These are phyloP conservation scores for Festucalex cinctus DNA, from an alignment of 2,113 vertebrate genomes.

Conservation along the genomic window DNA sequence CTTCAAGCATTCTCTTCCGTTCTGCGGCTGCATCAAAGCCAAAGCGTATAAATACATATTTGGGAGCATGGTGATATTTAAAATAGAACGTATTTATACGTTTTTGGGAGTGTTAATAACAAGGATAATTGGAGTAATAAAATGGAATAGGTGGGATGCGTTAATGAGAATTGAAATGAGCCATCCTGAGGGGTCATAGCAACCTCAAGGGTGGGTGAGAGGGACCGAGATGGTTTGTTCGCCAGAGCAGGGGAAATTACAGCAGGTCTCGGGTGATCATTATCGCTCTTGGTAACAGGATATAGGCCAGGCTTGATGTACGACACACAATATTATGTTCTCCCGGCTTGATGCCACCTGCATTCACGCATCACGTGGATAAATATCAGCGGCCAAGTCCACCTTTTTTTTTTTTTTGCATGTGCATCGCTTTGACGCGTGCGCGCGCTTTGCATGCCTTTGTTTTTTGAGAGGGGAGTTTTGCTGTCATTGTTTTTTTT, in stretches of 20 bases:
- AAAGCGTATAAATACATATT: no score
- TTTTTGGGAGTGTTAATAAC: no score
- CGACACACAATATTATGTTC: conserved; percentile 57
- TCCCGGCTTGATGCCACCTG: conserved; percentile 47
- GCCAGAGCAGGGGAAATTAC: conserved; percentile 65
- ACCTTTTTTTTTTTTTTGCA: conserved; percentile 33
- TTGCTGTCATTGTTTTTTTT: conserved; percentile 23
- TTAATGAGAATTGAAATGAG: conserved; percentile 66
- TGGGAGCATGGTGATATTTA: no score
- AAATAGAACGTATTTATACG: no score
- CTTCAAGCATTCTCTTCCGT: no score
- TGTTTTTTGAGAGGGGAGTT: conserved; percentile 20
- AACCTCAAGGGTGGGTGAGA: conserved; percentile 37
- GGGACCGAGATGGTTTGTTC: background rate
- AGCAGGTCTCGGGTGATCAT: conserved; percentile 57
- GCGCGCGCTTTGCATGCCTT: conserved; percentile 39
- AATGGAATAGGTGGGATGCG: conserved; percentile 54
- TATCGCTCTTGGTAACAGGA: conserved; percentile 65
- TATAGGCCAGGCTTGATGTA: conserved; percentile 65
- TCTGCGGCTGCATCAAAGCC: no score
- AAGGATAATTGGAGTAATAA: conserved; percentile 67
- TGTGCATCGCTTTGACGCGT: conserved; percentile 35
- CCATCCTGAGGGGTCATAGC: conserved; percentile 60
- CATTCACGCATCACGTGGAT: conserved; percentile 44
- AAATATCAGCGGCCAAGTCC: conserved; percentile 13